Evolutionary conservation across 2,888 invertebrate genomes (phyloP).

Genomic region (Rhogogaster chlorosoma): DNA sequence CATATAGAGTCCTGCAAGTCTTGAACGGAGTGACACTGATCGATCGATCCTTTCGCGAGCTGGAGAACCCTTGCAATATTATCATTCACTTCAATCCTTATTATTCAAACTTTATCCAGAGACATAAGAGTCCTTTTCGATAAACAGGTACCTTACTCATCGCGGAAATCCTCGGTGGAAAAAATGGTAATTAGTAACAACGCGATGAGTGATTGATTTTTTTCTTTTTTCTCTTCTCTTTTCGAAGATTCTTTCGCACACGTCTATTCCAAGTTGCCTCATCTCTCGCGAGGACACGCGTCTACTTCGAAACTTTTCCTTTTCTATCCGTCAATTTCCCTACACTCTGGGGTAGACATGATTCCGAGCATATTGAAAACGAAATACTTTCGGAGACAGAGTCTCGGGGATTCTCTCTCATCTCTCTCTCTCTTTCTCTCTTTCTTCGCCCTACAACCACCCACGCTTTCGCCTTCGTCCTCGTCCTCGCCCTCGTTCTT

Average conservation of each 20-base stretch:
- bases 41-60: neutral
- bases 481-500: slow-evolving; percentile 22
- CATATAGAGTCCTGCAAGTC: neutral
- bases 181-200: neutral
- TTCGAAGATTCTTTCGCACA: neutral
- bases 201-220: neutral
- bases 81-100: slow-evolving; percentile 4
- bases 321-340: slow-evolving; percentile 38
- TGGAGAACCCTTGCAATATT: neutral
- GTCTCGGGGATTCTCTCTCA: slow-evolving; percentile 1
- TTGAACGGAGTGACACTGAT: slow-evolving; percentile 29
- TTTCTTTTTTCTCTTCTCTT: neutral
- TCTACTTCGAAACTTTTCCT: neutral
- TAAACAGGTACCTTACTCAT: neutral
- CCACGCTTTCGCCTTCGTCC: neutral
- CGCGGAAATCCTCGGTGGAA: neutral
- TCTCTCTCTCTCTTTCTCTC: neutral
- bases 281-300: neutral
- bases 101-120: neutral
- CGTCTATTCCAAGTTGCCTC: neutral
- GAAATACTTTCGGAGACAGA: slow-evolving; percentile 44
- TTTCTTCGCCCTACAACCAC: neutral
- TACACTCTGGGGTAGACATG: slow-evolving; percentile 47
- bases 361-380: slow-evolving; percentile 49
- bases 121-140: neutral